Conservation (phyloP, 2,888 invertebrate species). For the Willowsia nigromaculata region DNA sequence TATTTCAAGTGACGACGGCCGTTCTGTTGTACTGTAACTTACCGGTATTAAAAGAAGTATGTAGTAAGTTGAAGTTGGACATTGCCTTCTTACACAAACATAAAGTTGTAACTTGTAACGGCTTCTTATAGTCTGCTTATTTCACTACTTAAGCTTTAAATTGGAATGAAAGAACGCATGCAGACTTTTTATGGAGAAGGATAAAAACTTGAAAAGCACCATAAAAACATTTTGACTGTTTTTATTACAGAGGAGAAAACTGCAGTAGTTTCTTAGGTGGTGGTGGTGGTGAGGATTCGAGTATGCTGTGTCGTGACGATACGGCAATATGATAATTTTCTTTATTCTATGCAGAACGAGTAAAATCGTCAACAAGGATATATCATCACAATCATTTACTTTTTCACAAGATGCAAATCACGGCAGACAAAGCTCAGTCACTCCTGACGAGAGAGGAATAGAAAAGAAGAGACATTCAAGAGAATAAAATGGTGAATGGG, state of each 20-base stretch:
- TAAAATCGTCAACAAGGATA: conserved; percentile 33
- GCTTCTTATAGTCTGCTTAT: neutral
- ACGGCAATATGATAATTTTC: conserved; percentile 19
- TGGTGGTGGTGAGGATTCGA: conserved; percentile 22
- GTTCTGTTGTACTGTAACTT: conserved; percentile 12
- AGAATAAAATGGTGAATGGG: conserved; percentile 55
- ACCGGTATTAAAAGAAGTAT: conserved; percentile 43
- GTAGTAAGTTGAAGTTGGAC: neutral
- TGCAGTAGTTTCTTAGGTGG: conserved; percentile 55
- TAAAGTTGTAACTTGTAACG: conserved; percentile 23
- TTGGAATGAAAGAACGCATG: conserved; percentile 53
- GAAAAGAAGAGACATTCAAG: conserved; percentile 25
- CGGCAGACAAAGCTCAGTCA: conserved; percentile 26
- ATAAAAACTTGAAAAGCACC: conserved; percentile 64
- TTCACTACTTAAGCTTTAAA: neutral
- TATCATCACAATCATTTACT: conserved; percentile 57
- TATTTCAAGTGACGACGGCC: neutral
- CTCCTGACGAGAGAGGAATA: neutral
- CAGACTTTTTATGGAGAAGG: conserved; percentile 67
- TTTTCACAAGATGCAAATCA: conserved; percentile 20
- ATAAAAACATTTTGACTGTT: conserved; percentile 60
- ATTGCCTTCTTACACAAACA: neutral
- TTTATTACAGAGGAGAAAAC: conserved; percentile 41
- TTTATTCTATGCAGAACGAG: neutral
- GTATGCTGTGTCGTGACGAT: conserved; percentile 29